phyloP scores from a whole-genome alignment of 2,113 vertebrate species.

The Oncorhynchus gorbuscha region DNA sequence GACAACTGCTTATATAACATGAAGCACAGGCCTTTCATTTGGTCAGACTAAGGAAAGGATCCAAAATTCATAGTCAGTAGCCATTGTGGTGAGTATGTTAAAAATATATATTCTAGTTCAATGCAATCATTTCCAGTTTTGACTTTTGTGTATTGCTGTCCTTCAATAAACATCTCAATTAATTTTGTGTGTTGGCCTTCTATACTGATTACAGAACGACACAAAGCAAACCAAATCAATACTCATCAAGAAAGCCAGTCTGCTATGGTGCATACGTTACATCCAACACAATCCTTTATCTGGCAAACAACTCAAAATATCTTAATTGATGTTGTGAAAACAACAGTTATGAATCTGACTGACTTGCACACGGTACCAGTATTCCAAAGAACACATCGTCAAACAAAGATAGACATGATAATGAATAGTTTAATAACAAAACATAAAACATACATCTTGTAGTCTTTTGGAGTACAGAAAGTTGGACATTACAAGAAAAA shows the following conservation, averaged over 20 bases:
- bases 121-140: neutral
- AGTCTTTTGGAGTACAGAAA: neutral
- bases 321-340: too few relatives aligned
- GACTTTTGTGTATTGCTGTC: neutral
- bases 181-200: neutral
- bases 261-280: neutral
- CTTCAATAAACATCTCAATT: constrained; percentile 40
- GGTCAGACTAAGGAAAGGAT: neutral
- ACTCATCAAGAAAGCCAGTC: neutral
- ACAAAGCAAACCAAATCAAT: neutral
- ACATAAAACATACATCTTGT: neutral
- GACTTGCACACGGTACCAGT: neutral
- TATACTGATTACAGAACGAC: neutral
- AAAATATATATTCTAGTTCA: neutral
- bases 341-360: too few relatives aligned
- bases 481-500: neutral
- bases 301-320: too few relatives aligned
- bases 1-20: neutral
- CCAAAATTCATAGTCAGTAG: neutral
- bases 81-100: neutral
- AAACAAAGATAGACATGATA: neutral
- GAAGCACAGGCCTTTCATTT: neutral
- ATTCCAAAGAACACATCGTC: neutral
- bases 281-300: too few relatives aligned
- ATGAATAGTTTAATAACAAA: constrained; percentile 1